Conservation (phyloP, 1,140 invertebrate genomes). For the Bombus soroeensis region DNA sequence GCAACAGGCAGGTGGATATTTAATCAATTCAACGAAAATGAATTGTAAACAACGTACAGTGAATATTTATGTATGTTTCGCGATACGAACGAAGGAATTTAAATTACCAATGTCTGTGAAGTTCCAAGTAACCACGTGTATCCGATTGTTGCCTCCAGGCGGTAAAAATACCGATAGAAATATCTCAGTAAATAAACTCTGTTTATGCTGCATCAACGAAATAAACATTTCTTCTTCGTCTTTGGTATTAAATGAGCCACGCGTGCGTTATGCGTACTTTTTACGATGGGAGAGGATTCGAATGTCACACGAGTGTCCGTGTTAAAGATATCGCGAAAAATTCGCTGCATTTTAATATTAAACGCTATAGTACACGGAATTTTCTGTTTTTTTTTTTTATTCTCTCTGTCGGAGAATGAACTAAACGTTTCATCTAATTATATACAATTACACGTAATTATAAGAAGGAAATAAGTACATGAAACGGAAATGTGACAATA, state of each 20-base stretch:
- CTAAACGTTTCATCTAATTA: background rate
- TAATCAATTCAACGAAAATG: constrained; percentile 24
- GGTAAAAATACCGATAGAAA: background rate
- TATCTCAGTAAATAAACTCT: background rate
- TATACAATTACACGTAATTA: background rate
- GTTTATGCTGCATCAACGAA: constrained; percentile 13
- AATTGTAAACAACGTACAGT: background rate
- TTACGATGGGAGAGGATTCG: too few species aligned
- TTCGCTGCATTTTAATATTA: background rate
- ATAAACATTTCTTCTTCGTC: constrained; percentile 4
- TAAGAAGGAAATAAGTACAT: background rate
- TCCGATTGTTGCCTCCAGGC: background rate
- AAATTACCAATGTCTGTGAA: background rate
- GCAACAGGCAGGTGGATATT: background rate
- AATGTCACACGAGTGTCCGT: too few species aligned
- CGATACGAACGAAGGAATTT: background rate
- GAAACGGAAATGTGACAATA: background rate
- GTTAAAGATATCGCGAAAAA: too few species aligned
- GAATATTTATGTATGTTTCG: constrained; percentile 16
- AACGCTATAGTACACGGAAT: too few species aligned
- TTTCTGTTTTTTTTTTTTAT: background rate
- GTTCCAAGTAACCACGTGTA: background rate
- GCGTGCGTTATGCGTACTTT: background rate
- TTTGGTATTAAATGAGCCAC: background rate
- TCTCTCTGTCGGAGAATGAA: too few species aligned